Base-by-base conservation (phyloP, 2,113 vertebrate species). In the Rhizomys pruinosus region DNA sequence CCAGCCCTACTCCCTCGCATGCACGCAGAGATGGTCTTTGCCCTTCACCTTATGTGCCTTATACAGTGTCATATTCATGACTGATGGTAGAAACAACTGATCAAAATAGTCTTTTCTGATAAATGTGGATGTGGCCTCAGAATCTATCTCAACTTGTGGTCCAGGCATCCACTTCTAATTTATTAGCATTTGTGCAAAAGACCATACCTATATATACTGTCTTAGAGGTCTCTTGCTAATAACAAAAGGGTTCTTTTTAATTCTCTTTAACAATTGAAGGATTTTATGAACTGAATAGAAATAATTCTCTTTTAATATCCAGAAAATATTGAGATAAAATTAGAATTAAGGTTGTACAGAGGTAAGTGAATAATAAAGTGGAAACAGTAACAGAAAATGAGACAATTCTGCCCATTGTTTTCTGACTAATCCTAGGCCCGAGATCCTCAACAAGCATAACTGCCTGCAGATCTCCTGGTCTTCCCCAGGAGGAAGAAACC, bases 91-190 rank as follows among this genome's bases (percentile, higher is more conserved):
- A 13, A 44, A 32, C 80, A 29, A 1, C 47, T 22, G 61, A 82
- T 66, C 61, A 82, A 82, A 82, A 27, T 61, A 82, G 64, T 82
- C 61, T 34, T 82, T 82, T 29, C 19, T 66, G 29, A 16, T 84
- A 39, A 52, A 9, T 66, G 39, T 57, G 82, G 34, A 66, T 66
- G 27, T 47, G 61, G 61, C 37, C 80, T 82, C 29, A n/a, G 80
- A 84, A 55, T 69, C 34, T 68, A 77, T 92, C 79, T 89, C 52
- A 89, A 12, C 15, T 23, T 37, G 55, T n/a, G n/a, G 57, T 93
- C 39, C 57, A 93, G 80, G 89, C 76, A 94, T 63, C 25, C 66
- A 86, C 20, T 64, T 55, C 55, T 89, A 91, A 93, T n/a, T 89
- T 90, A 91, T 71, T 78, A 19, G 42, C 42, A 17, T 59, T 79